phyloP scores from a whole-genome alignment of 2,888 invertebrate species.

The Geotrupes spiniger region DNA sequence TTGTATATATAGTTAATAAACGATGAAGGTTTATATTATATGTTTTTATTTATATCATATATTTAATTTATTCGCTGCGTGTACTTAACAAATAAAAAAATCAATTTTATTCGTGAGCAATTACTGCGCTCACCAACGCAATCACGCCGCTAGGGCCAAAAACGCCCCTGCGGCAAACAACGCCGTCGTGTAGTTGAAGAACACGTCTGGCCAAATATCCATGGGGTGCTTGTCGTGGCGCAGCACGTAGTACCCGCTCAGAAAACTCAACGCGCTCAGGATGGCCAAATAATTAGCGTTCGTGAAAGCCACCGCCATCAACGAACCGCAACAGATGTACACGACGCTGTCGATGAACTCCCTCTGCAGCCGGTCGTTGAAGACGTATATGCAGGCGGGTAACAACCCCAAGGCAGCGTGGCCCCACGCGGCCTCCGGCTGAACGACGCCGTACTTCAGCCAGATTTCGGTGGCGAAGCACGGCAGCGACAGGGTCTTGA shows the following conservation, averaged over 20 bases:
- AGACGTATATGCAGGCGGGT: slow-evolving; percentile 10
- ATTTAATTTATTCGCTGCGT: too few species aligned
- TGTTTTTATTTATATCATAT: too few species aligned
- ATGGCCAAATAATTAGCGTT: slow-evolving; percentile 6
- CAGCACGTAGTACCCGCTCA: slow-evolving; percentile 6
- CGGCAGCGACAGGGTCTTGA: slow-evolving; percentile 23
- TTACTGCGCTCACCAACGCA: too few species aligned
- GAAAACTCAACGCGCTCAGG: slow-evolving; percentile 2
- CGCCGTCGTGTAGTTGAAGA: slow-evolving; percentile 13
- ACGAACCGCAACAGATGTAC: slow-evolving; percentile 6
- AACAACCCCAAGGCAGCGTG: slow-evolving; percentile 20
- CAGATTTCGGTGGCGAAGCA: slow-evolving; percentile 28
- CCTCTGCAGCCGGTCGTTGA: slow-evolving; percentile 9
- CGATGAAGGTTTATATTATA: too few species aligned
- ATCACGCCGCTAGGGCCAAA: slow-evolving; percentile 11
- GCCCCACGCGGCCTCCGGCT: slow-evolving; percentile 17
- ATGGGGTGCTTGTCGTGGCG: background rate
- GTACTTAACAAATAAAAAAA: too few species aligned
- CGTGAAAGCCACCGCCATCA: slow-evolving; percentile 1
- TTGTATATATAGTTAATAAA: too few species aligned
- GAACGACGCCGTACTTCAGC: slow-evolving; percentile 19
- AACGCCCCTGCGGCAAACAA: slow-evolving; percentile 23
- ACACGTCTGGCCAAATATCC: too few species aligned
- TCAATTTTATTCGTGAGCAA: too few species aligned
- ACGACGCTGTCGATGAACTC: slow-evolving; percentile 14